Evolutionary conservation across 2,113 vertebrate genomes (phyloP).

Genomic region (Ammodytes dubius): DNA sequence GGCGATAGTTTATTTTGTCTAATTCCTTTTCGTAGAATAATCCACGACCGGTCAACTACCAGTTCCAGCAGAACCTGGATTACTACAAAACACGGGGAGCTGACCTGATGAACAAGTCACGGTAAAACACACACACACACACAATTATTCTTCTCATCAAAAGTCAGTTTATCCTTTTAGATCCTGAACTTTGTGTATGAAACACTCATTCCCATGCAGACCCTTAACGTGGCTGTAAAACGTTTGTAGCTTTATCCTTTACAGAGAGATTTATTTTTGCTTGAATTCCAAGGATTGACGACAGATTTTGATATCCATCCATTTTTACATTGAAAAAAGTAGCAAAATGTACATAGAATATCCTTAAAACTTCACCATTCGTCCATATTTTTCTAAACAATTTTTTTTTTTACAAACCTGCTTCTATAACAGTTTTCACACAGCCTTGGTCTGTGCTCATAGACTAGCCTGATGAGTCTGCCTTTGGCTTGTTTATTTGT

Average conservation of each 20-base stretch:
- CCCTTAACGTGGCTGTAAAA: neutral
- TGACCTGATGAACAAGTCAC: slow-evolving; percentile 94
- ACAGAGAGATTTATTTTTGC: neutral
- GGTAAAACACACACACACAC: slow-evolving; percentile 79
- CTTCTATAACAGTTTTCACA: neutral
- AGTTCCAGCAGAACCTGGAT: slow-evolving; percentile 98
- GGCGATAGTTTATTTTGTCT: neutral
- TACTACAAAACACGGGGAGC: slow-evolving; percentile 98
- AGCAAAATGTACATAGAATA: neutral
- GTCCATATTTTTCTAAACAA: neutral
- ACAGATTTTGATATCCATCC: neutral
- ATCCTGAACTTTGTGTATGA: neutral
- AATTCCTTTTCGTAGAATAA: slow-evolving; percentile 86
- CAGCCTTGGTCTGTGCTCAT: too few relatives aligned
- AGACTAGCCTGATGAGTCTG: neutral
- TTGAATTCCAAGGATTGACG: neutral
- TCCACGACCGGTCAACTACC: slow-evolving; percentile 94
- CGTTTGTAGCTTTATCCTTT: neutral
- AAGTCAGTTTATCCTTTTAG: neutral
- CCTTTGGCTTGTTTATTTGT: neutral
- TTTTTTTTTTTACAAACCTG: neutral
- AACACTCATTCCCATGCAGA: neutral
- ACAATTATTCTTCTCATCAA: neutral
- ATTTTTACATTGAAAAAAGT: neutral
- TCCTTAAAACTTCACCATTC: neutral